phyloP scores from a whole-genome alignment of 2,888 invertebrate genomes.

The Clusia tigrina region DNA sequence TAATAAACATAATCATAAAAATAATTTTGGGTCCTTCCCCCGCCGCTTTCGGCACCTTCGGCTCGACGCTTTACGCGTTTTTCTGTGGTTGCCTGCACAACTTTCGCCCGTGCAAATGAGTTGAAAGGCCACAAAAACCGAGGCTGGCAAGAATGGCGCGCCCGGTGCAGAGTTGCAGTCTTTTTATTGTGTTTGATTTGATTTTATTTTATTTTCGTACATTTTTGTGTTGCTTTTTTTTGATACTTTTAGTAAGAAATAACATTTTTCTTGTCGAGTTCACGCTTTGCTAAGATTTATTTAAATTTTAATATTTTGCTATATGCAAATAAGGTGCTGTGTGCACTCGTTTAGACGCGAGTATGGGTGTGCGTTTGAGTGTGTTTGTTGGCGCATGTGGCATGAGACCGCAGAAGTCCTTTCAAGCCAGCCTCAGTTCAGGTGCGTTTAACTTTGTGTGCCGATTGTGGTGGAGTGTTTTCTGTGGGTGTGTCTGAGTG shows the following conservation, averaged over 20 bases:
- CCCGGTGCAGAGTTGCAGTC: background rate
- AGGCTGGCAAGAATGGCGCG: background rate
- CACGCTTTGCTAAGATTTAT: constrained; percentile 6
- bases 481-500: background rate
- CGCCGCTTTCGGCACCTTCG: background rate
- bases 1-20: constrained; percentile 13
- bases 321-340: constrained; percentile 1
- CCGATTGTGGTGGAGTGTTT: no score
- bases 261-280: constrained; percentile 6
- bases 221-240: background rate
- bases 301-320: constrained; percentile 9
- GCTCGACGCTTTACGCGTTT: background rate
- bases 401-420: no score
- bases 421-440: no score
- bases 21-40: constrained; percentile 4
- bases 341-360: background rate
- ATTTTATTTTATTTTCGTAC: background rate
- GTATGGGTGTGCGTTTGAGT: background rate
- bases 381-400: background rate
- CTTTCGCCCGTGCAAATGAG: background rate
- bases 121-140: constrained; percentile 5
- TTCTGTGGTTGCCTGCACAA: no score
- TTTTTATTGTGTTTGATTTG: background rate
- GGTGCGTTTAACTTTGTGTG: no score
- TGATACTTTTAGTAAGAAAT: background rate